A percentile compares a stretch with the other conserved stretches of the same genome.
Conservation (phyloP, 2,888 invertebrate species). For the Chloroclysta siterata region DNA sequence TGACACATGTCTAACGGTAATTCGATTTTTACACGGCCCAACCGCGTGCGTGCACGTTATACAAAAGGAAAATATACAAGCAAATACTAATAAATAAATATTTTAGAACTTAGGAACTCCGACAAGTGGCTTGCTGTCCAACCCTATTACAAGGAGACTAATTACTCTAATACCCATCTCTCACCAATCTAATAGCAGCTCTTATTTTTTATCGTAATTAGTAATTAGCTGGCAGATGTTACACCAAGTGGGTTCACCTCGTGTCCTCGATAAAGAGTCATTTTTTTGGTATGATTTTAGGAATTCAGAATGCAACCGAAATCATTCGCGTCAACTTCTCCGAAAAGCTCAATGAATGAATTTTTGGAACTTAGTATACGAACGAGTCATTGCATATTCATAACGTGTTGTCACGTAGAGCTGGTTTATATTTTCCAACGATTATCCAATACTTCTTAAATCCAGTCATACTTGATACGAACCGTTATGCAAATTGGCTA, state of each 20-base stretch:
- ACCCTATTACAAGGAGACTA: constrained; percentile 22
- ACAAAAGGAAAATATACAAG: constrained; percentile 58
- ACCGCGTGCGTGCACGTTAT: constrained; percentile 52
- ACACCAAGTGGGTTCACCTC: constrained; percentile 12
- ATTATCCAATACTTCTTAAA: constrained; percentile 53
- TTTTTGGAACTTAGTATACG: constrained; percentile 44
- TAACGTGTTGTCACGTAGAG: constrained; percentile 44
- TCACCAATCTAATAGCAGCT: constrained; percentile 14
- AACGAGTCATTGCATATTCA: constrained; percentile 50
- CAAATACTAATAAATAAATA: constrained; percentile 19
- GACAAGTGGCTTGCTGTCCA: background rate
- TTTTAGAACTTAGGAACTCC: background rate
- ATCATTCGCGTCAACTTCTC: constrained; percentile 38
- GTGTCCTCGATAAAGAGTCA: constrained; percentile 16
- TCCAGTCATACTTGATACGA: constrained; percentile 51
- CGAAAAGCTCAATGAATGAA: constrained; percentile 51
- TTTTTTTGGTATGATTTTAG: constrained; percentile 2
- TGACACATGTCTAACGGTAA: constrained; percentile 84
- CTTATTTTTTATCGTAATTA: constrained; percentile 15
- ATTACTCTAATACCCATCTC: constrained; percentile 1
- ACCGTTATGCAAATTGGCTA: constrained; percentile 59
- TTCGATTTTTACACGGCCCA: constrained; percentile 66
- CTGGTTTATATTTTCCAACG: constrained; percentile 47
- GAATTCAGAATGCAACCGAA: constrained; percentile 17
- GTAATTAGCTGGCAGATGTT: constrained; percentile 19